These are phyloP conservation scores for Zaprionus kolodkinae DNA, from an alignment of 1,140 invertebrate species.

Conservation along the genomic window DNA sequence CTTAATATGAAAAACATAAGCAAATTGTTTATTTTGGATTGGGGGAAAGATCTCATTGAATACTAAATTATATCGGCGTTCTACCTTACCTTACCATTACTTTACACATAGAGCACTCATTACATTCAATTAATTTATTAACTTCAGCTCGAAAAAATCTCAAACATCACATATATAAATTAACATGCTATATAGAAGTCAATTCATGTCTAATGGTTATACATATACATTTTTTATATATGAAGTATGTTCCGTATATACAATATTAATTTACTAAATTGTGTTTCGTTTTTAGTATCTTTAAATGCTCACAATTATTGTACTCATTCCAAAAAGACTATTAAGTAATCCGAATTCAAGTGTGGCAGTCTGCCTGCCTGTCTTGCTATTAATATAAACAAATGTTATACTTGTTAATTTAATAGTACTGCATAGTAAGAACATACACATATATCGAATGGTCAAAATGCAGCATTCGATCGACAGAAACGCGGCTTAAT, in stretches of 20 bases:
- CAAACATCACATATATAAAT: constrained; percentile 47
- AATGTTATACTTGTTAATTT: constrained; percentile 3
- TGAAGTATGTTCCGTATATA: constrained; percentile 29
- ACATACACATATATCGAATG: constrained; percentile 12
- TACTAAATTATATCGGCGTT: not conserved
- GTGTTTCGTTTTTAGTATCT: constrained; percentile 30
- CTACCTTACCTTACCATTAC: no score
- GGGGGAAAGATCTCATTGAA: not conserved
- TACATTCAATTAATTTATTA: constrained; percentile 43
- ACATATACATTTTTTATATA: constrained; percentile 17
- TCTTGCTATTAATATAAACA: constrained; percentile 19
- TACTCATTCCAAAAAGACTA: constrained; percentile 35
- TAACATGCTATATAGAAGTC: constrained; percentile 32
- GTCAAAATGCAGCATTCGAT: constrained; percentile 25
- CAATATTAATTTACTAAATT: constrained; percentile 54
- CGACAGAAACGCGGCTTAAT: constrained; percentile 45
- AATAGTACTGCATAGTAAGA: constrained; percentile 9
- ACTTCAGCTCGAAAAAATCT: constrained; percentile 31
- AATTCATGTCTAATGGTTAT: constrained; percentile 35
- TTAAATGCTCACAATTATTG: constrained; percentile 74
- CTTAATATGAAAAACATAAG: not conserved
- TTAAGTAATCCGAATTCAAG: constrained; percentile 5
- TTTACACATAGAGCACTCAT: not conserved
- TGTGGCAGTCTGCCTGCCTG: constrained; percentile 35
- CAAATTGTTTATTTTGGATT: not conserved